Base-by-base conservation (phyloP, 2,888 invertebrate genomes). In the Orchesella flavescens region DNA sequence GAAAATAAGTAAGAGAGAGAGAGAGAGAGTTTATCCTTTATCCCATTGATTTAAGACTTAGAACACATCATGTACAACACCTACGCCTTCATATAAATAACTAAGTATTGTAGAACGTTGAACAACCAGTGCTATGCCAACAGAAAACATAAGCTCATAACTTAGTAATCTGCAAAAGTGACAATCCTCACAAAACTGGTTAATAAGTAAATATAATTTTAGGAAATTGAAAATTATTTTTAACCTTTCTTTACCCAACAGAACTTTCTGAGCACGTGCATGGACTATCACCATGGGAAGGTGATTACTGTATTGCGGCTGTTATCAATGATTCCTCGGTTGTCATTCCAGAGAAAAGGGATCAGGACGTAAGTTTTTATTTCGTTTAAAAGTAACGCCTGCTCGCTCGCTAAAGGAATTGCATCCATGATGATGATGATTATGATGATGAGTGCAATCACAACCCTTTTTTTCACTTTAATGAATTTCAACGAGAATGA, bases 301-400 rank as follows among this genome's bases (percentile, higher is more conserved):
- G 87, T 13, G 55, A 73, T 12, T 88, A 88, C 71, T 88, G 88
- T 61, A 87, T 88, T 5, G 66, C 74, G 19, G 83, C 85, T 1
- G 76, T 83, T 46, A 59, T 87, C 15, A 85, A 84, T 66, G 88
- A 88, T 61, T 85, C 84, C 19, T 85, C 84, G 4, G 84, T 85
- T 9, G 69, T 78, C 34, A 34, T 34, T 34, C 34, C 34, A 7
- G 34, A 34, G 34, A 79, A 79, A 55, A 49, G 77, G 43, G 75
- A 71, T 24, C 46, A 79, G 5, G 78, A 84, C 63, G 86, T 86
- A 78, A 84, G 79, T 63, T 21, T 44, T 43, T 4, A 24, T 34
- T 34, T 63, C 13, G 2, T 23, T 34, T 13, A n/a, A n/a, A n/a
- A n/a, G n/a, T n/a, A n/a, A n/a, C n/a, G n/a, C n/a, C n/a, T n/a